A percentile compares a stretch with the other conserved stretches of the same genome.
Evolutionary conservation across 1,140 invertebrate species (phyloP).

Genomic region (Chironomus striatipennis): DNA sequence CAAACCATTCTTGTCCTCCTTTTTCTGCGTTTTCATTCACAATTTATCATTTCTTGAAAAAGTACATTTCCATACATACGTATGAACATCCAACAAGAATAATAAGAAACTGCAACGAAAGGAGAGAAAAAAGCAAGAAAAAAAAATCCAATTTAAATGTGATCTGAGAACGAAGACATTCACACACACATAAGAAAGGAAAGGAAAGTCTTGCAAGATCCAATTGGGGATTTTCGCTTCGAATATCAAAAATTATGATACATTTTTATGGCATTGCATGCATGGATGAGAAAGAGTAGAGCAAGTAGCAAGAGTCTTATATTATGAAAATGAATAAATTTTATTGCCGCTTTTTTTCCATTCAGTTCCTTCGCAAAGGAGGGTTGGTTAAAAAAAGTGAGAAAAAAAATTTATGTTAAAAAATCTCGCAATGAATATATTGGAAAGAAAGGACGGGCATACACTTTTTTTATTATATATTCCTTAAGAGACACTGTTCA

Average conservation of each 20-base stretch:
- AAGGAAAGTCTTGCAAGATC: no score
- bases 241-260: conserved; percentile 22
- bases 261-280: conserved; percentile 11
- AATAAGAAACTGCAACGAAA: neutral
- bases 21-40: no score
- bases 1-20: no score
- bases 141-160: conserved; percentile 22
- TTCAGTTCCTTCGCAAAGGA: neutral
- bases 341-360: conserved; percentile 3
- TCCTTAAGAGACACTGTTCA: neutral
- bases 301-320: no score
- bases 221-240: conserved; percentile 19
- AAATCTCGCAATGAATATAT: neutral
- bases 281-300: neutral
- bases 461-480: no score
- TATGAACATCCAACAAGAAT: neutral
- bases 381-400: neutral
- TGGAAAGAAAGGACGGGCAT: neutral
- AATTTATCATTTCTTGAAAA: no score
- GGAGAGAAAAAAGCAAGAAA: neutral
- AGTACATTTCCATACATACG: neutral
- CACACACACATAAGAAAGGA: neutral
- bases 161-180: neutral
- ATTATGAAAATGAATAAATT: conserved; percentile 24
- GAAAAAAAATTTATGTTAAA: conserved; percentile 20